phyloP scores from a whole-genome alignment of 2,888 invertebrate species.

The Clepsis dumicolana region DNA sequence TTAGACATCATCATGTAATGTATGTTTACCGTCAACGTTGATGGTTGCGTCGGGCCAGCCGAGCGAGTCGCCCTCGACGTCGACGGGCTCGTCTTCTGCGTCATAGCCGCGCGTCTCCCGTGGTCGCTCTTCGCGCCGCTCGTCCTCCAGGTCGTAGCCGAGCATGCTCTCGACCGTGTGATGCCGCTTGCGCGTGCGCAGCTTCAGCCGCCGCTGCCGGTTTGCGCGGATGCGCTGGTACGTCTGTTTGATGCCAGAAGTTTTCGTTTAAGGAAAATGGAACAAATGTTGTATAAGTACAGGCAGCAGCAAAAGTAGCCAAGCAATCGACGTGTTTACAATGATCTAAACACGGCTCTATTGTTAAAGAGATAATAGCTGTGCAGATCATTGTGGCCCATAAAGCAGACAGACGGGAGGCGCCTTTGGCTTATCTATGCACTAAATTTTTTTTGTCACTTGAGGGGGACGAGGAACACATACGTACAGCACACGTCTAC shows the following conservation, averaged over 20 bases:
- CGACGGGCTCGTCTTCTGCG: constrained; percentile 82
- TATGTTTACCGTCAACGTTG: constrained; percentile 71
- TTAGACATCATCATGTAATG: too few species aligned
- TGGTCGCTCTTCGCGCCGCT: constrained; percentile 77
- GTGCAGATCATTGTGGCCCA: too few species aligned
- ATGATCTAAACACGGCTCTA: too few species aligned
- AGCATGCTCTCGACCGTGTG: constrained; percentile 85
- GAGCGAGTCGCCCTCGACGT: constrained; percentile 82
- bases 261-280: background rate
- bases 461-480: too few species aligned
- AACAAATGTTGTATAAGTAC: too few species aligned
- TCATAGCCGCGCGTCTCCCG: constrained; percentile 72
- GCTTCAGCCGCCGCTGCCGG: constrained; percentile 79
- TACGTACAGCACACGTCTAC: too few species aligned
- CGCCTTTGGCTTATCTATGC: too few species aligned
- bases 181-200: constrained; percentile 83
- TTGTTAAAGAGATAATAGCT: too few species aligned
- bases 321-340: too few species aligned
- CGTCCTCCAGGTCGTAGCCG: constrained; percentile 81
- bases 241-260: constrained; percentile 62
- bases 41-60: constrained; percentile 82
- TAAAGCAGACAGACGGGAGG: too few species aligned
- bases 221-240: constrained; percentile 83
- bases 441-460: too few species aligned
- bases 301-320: too few species aligned